These are phyloP conservation scores for Drosophila helvetica DNA, from an alignment of 2,888 invertebrate species.

Conservation along the genomic window DNA sequence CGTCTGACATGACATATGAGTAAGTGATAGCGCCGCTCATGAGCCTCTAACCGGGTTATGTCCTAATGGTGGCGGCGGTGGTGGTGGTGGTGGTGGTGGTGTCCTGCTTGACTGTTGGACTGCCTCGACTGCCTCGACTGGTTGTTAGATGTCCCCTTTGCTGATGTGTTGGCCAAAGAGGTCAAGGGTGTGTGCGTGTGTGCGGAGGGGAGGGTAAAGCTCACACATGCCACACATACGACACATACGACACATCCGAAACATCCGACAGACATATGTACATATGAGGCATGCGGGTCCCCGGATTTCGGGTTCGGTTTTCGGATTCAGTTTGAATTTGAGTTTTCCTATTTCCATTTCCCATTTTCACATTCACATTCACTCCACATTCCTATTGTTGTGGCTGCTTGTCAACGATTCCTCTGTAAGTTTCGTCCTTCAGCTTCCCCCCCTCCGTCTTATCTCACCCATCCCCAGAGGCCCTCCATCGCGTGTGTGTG, in stretches of 20 bases:
- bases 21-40: neutral
- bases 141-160: conserved; percentile 1
- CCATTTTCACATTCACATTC: too few species aligned
- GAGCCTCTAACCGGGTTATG: neutral
- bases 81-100: neutral
- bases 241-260: too few species aligned
- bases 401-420: conserved; percentile 62
- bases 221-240: neutral
- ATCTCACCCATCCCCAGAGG: too few species aligned
- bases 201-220: neutral
- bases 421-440: too few species aligned
- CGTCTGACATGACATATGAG: conserved; percentile 1
- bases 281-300: neutral
- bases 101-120: neutral
- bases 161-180: neutral
- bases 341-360: conserved; percentile 10
- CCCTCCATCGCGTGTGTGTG: conserved; percentile 1
- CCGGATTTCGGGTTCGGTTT: conserved; percentile 20
- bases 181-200: neutral
- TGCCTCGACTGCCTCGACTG: neutral
- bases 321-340: conserved; percentile 20
- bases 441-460: too few species aligned
- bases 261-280: too few species aligned
- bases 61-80: neutral
- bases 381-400: conserved; percentile 50